These are phyloP conservation scores for Calonectris borealis DNA, from an alignment of 2,113 vertebrate species.

Conservation along the genomic window DNA sequence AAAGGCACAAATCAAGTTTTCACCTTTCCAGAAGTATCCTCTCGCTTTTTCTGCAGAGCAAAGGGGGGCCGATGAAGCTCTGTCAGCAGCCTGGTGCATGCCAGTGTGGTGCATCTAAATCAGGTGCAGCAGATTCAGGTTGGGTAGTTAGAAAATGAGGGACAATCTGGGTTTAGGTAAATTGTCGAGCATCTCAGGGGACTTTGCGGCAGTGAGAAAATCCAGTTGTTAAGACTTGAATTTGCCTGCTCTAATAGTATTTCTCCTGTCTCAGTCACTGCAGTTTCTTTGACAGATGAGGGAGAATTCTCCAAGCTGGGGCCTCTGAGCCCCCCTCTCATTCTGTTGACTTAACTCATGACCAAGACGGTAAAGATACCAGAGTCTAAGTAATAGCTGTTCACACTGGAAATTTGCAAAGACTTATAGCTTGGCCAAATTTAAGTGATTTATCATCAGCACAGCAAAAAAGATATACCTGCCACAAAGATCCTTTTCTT, in stretches of 20 bases:
- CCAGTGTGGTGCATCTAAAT: not conserved
- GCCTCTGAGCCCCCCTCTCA: not conserved
- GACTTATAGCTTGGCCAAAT: not conserved
- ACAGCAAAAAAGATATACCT: not conserved
- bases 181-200: not conserved
- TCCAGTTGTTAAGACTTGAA: not conserved
- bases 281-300: not conserved
- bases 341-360: not conserved
- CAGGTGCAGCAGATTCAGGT: not conserved
- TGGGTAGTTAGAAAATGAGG: not conserved
- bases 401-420: not conserved
- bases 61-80: not conserved
- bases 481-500: not conserved
- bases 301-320: not conserved
- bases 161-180: not conserved
- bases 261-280: not conserved
- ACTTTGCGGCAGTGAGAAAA: not conserved
- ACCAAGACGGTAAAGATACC: not conserved
- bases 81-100: not conserved
- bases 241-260: not conserved
- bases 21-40: not conserved
- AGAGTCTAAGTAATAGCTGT: not conserved
- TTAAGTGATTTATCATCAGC: not conserved
- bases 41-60: not conserved
- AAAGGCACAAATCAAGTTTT: not conserved